Base-by-base conservation (phyloP, 2,113 vertebrate species). In the Holacanthus passer region DNA sequence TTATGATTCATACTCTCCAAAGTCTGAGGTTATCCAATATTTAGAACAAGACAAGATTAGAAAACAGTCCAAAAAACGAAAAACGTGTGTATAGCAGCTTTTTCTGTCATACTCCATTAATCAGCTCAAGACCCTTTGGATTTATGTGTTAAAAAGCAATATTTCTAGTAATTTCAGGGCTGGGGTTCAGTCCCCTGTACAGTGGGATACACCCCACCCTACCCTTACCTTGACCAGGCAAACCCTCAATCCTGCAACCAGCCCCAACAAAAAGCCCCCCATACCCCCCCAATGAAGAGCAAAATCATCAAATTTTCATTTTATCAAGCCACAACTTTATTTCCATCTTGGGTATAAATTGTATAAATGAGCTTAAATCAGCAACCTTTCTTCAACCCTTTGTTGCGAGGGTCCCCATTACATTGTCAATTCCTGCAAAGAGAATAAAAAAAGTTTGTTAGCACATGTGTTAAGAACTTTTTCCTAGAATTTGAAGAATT, bases 271-370 rank as follows among this genome's bases (percentile, higher is more conserved):
- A 31, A 47, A n/a, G 3, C 10, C 17, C 1, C n/a, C 55, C 12
- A 6, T 37, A 7, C 9, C 22, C 1, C 2, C 43, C 45, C n/a
- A 58, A 78, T 74, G 3, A 82, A 81, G 1, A 4, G 4, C 37
- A 68, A 75, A 79, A 60, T 50, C 19, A 73, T 32, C n/a, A 56
- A 69, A 31, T 45, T 76, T 92, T 95, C 92, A 95, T 95, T 95
- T 94, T 93, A 95, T 96, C 96, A 98, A 97, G 95, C 95, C 97
- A 96, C 96, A 96, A 95, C 94, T 97, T 97, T 99, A 98, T 98
- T 98, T 96, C 92, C 93, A 69, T 94, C 92, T 77, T 87, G 92
- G 93, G 97, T 99, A 99, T 97, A 99, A 99, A 99, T 96, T 97
- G 97, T 99, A 99, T 97, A 99, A 99, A 98, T 93, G 93, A 94